Evolutionary conservation across 2,888 invertebrate genomes (phyloP), one percentile per base, ranked within the genome.

Genomic region (Bombylius major): DNA sequence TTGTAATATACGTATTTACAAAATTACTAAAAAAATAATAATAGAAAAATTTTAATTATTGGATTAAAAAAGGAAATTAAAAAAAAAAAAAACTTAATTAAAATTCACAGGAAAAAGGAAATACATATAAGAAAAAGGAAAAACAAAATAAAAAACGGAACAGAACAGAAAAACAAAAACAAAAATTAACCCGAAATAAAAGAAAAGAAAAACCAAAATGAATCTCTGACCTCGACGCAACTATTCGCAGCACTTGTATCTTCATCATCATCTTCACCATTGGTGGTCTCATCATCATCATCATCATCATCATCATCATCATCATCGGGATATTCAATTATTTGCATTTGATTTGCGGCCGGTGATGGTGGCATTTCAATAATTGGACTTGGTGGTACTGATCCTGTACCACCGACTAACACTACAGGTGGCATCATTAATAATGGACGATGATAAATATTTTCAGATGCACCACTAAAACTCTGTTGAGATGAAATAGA

Each of bases 321-420:
- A 77, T 89, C 92, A 71, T 87, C 88, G 68, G 92, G 91, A 76
- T 88, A 90, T 77, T 92, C 92, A 70, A 92, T 81, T 73, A 90
- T 82, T 65, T 86, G 86, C 76, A 83, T 80, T 49, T 62, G 59
- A 57, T 61, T 65, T 66, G 66, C 64, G 50, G 66, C 65, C 57
- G 85, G 83, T 72, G 83, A 83, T 69, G 83, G 82, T 65, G 82
- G 78, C 69, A 77, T 75, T 70, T 77, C 76, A 73, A 77, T 66
- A 76, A 75, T 75, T 76, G 81, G 68, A 77, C 82, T 69, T 75
- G 78, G 67, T 79, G 79, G 75, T 77, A 78, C 70, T 75, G 62
- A 61, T 56, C 61, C 64, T 78, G 68, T 70, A 68, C 77, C 75
- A 79, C 81, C 77, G 82, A 82, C 69, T 58, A 74, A 60, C 23